A percentile compares a stretch with the other conserved stretches of the same genome.
phyloP scores from a whole-genome alignment of 2,113 vertebrate species.

The Halichoeres trimaculatus region DNA sequence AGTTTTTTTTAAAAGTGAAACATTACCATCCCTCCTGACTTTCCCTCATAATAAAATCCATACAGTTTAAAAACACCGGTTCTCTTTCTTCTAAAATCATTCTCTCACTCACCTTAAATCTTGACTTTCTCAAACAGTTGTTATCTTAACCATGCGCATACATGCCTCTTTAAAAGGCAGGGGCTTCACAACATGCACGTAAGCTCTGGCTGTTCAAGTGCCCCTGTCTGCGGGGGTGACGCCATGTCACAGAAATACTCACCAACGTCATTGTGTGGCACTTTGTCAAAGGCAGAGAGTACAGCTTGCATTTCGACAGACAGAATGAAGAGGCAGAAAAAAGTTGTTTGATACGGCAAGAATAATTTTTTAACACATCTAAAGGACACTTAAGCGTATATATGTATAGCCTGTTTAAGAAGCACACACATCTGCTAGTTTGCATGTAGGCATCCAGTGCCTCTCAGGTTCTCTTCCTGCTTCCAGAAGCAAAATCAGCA shows the following conservation, averaged over 20 bases:
- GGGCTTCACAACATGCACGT: constrained; percentile 5
- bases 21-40: not conserved
- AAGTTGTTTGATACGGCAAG: not conserved
- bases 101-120: not conserved
- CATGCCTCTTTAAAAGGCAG: constrained; percentile 23
- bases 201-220: constrained; percentile 36
- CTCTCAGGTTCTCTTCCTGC: no score
- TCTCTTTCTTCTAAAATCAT: not conserved
- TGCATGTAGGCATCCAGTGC: no score
- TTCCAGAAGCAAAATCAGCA: no score
- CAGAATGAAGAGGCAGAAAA: not conserved
- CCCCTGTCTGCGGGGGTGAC: constrained; percentile 48
- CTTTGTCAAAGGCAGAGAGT: constrained; percentile 32
- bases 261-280: constrained; percentile 51
- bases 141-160: constrained; percentile 6
- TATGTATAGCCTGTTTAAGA: no score
- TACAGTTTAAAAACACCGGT: constrained; percentile 6
- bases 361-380: no score
- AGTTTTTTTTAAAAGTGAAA: not conserved
- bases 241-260: constrained; percentile 66
- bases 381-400: no score
- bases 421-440: no score
- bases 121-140: not conserved
- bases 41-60: not conserved
- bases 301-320: constrained; percentile 52